phyloP scores from a whole-genome alignment of 2,888 invertebrate species.

The Phania funesta region DNA sequence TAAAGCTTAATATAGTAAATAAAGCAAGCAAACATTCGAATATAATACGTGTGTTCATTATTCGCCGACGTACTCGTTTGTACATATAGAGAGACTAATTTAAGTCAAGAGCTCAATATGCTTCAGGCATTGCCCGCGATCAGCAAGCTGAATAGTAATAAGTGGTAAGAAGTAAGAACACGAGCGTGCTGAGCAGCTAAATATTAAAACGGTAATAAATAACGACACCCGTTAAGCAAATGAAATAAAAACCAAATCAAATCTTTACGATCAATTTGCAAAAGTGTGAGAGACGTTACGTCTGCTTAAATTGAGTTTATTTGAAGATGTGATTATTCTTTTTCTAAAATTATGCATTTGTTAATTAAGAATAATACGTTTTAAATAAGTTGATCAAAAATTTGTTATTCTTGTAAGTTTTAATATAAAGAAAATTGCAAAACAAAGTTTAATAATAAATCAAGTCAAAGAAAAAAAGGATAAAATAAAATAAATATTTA shows the following conservation, averaged over 20 bases:
- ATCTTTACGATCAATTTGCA: conserved; percentile 33
- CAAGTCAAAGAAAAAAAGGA: not conserved
- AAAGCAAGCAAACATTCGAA: conserved; percentile 34
- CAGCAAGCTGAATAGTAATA: conserved; percentile 37
- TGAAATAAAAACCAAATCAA: conserved; percentile 43
- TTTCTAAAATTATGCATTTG: conserved; percentile 34
- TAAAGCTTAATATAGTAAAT: conserved; percentile 43
- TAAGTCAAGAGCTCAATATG: conserved; percentile 52
- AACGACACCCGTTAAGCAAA: conserved; percentile 27
- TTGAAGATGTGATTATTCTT: not conserved
- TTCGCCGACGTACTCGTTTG: conserved; percentile 35
- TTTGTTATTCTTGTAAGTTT: conserved; percentile 25
- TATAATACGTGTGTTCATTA: conserved; percentile 16
- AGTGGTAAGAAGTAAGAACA: conserved; percentile 42
- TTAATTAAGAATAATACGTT: not conserved
- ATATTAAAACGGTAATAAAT: conserved; percentile 34
- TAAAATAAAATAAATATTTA: not conserved
- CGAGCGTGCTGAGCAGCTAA: conserved; percentile 39
- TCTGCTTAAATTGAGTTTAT: conserved; percentile 26
- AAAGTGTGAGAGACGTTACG: conserved; percentile 48
- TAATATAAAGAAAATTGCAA: not conserved
- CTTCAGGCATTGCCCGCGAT: conserved; percentile 50
- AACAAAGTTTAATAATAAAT: conserved; percentile 36
- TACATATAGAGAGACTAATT: conserved; percentile 54
- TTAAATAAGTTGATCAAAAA: not conserved